Evolutionary conservation across 2,888 invertebrate species (phyloP).

Genomic region (Ectemnius continuus): DNA sequence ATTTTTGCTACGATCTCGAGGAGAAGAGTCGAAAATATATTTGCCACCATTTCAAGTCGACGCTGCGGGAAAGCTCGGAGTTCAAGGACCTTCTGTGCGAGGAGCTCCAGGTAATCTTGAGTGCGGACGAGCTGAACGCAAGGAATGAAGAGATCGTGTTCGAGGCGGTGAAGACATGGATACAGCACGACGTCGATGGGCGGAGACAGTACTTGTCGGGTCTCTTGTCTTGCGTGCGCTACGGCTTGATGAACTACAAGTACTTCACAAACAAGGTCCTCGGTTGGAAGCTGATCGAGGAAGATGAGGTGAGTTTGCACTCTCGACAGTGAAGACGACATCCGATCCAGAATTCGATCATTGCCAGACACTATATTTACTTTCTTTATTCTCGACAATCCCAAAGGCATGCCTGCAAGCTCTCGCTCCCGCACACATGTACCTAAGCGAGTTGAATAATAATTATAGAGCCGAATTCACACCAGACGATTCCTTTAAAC

Average conservation of each 20-base stretch:
- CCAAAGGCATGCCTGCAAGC: slow-evolving; percentile 80
- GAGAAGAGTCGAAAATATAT: slow-evolving; percentile 82
- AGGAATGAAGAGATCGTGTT: slow-evolving; percentile 87
- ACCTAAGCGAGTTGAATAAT: slow-evolving; percentile 79
- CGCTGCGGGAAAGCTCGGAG: slow-evolving; percentile 83
- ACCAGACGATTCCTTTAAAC: slow-evolving; percentile 81
- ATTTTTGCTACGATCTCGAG: slow-evolving; percentile 85
- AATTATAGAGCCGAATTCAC: slow-evolving; percentile 78
- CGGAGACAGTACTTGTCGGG: slow-evolving; percentile 81
- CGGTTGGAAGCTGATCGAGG: slow-evolving; percentile 80
- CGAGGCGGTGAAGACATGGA: slow-evolving; percentile 86
- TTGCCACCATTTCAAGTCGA: slow-evolving; percentile 81
- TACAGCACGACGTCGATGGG: slow-evolving; percentile 81
- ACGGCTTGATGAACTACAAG: slow-evolving; percentile 83
- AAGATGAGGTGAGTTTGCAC: slow-evolving; percentile 78
- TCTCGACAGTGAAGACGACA: neutral
- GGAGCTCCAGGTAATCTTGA: slow-evolving; percentile 83
- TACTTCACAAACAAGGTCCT: slow-evolving; percentile 81
- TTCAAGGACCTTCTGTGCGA: slow-evolving; percentile 82
- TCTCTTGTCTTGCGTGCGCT: slow-evolving; percentile 83
- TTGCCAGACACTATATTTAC: neutral
- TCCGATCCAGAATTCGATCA: neutral
- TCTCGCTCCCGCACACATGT: slow-evolving; percentile 80
- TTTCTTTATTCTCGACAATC: neutral
- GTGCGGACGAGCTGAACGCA: slow-evolving; percentile 86